A percentile compares a stretch with the other conserved stretches of the same genome.
These are phyloP conservation scores for Stenoptilia bipunctidactyla DNA, from an alignment of 2,888 invertebrate species.

Conservation along the genomic window DNA sequence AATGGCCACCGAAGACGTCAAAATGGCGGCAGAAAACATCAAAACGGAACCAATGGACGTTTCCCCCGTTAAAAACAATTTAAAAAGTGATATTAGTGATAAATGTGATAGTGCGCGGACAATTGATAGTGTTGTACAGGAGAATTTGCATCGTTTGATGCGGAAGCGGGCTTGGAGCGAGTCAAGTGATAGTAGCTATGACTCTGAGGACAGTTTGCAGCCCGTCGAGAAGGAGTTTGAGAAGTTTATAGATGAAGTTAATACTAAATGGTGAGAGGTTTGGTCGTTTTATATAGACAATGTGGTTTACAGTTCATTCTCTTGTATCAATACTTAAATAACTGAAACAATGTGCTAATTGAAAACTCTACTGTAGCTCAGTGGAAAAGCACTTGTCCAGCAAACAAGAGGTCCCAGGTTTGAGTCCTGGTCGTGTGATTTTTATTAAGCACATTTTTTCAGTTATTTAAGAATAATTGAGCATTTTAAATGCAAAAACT, in stretches of 20 bases:
- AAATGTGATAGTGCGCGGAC: slow-evolving; percentile 27
- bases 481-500: too few relatives aligned
- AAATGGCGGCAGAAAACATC: slow-evolving; percentile 18
- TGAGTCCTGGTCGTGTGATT: too few relatives aligned
- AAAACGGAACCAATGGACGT: slow-evolving; percentile 7
- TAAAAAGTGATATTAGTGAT: slow-evolving; percentile 46
- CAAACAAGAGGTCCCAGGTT: too few relatives aligned
- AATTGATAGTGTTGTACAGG: slow-evolving; percentile 32
- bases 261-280: slow-evolving; percentile 60
- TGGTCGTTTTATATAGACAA: too few relatives aligned
- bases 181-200: slow-evolving; percentile 46
- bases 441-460: too few relatives aligned
- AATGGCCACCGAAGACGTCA: slow-evolving; percentile 17
- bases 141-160: slow-evolving; percentile 28
- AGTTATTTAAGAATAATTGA: too few relatives aligned
- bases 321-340: too few relatives aligned
- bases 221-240: slow-evolving; percentile 57
- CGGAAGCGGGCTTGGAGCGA: slow-evolving; percentile 45
- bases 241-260: slow-evolving; percentile 52
- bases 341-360: too few relatives aligned
- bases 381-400: too few relatives aligned
- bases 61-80: slow-evolving; percentile 21
- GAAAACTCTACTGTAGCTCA: too few relatives aligned
- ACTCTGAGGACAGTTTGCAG: slow-evolving; percentile 49
- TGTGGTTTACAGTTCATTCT: too few relatives aligned